Percentiles rank a stretch among this genome's conserved stretches.
phyloP scores from a whole-genome alignment of 2,888 invertebrate genomes.

The Spilarctia lutea region DNA sequence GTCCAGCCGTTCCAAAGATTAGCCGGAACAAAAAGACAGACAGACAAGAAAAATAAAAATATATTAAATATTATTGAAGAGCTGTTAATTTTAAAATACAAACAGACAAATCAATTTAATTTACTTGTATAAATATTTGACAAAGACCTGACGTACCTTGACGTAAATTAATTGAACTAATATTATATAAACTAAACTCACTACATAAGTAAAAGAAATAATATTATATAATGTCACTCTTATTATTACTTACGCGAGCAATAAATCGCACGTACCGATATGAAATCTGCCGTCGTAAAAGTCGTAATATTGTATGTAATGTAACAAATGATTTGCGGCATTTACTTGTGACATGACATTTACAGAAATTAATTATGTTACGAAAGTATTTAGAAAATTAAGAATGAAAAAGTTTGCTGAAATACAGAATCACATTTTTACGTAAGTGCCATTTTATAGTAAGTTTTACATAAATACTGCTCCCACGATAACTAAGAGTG shows the following conservation, averaged over 20 bases:
- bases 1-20: too few relatives aligned
- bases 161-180: not conserved
- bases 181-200: too few relatives aligned
- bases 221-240: not conserved
- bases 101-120: too few relatives aligned
- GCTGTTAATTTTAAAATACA: too few relatives aligned
- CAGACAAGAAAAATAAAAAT: too few relatives aligned
- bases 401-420: not conserved
- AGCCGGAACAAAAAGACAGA: too few relatives aligned
- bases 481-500: not conserved
- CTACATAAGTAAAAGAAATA: not conserved
- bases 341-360: slow-evolving; percentile 1
- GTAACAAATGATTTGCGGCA: slow-evolving; percentile 2
- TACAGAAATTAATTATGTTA: slow-evolving; percentile 5
- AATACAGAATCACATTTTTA: not conserved
- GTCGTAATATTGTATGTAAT: slow-evolving; percentile 8
- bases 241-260: slow-evolving; percentile 10
- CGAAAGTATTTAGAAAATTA: not conserved
- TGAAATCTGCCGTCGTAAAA: not conserved
- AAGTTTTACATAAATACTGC: not conserved
- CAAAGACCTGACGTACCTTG: not conserved
- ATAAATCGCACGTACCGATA: not conserved
- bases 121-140: not conserved
- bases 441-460: not conserved
- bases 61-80: too few relatives aligned